phyloP scores from a whole-genome alignment of 2,113 vertebrate genomes.

The Edolisoma coerulescens region DNA sequence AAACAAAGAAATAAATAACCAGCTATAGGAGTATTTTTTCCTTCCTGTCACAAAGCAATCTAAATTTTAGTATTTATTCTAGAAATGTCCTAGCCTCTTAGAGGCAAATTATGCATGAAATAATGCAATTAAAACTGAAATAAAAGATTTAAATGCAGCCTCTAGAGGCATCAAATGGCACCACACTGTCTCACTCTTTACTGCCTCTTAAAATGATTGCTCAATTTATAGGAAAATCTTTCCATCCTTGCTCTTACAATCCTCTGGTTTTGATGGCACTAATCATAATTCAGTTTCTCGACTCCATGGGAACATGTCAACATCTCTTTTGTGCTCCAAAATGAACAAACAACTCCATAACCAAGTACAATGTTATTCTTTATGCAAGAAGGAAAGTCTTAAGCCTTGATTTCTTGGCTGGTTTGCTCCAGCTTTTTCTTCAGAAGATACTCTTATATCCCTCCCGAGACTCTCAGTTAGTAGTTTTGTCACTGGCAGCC shows the following conservation, averaged over 20 bases:
- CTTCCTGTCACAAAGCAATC: conserved; percentile 35
- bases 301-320: not conserved
- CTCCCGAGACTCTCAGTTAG: not conserved
- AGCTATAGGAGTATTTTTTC: not conserved
- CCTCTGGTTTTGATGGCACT: not conserved
- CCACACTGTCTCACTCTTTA: conserved; percentile 38
- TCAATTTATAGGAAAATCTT: conserved; percentile 47
- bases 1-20: conserved; percentile 60
- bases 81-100: conserved; percentile 38
- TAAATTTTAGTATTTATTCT: conserved; percentile 48
- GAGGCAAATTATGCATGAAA: conserved; percentile 61
- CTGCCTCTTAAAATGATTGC: conserved; percentile 30
- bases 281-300: not conserved
- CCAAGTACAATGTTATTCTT: not conserved
- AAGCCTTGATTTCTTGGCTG: not conserved
- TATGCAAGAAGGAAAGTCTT: not conserved
- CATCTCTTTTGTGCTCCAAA: not conserved
- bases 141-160: conserved; percentile 56
- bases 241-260: not conserved
- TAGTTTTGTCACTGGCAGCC: not conserved
- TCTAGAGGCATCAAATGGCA: conserved; percentile 37
- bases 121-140: conserved; percentile 60
- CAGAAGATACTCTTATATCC: not conserved
- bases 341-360: not conserved
- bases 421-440: not conserved